Percentiles rank a stretch among this genome's conserved stretches.
These are phyloP conservation scores for Dyspetes luteomarginatus DNA, from an alignment of 2,888 invertebrate genomes.

Conservation along the genomic window DNA sequence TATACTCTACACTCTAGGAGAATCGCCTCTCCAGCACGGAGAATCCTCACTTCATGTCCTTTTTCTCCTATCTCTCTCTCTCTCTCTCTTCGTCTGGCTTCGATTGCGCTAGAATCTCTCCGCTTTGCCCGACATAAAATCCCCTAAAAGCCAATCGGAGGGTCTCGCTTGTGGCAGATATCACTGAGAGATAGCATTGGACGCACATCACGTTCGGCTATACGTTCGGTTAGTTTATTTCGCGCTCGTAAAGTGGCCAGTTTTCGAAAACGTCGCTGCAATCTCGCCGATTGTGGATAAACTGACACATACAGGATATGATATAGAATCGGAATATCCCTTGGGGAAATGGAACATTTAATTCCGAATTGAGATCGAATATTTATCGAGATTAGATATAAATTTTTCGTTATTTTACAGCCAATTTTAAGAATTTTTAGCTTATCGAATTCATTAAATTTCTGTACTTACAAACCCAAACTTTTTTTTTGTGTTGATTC, in stretches of 20 bases:
- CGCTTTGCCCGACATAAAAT: constrained; percentile 27
- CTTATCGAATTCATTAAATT: too few relatives aligned
- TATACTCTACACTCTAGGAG: constrained; percentile 47
- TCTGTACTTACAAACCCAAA: too few relatives aligned
- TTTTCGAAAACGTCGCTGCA: constrained; percentile 29
- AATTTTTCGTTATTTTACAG: neutral
- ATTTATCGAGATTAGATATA: neutral
- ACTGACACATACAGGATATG: neutral
- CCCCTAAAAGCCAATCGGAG: constrained; percentile 40
- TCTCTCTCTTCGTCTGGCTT: neutral
- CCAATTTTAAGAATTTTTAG: neutral
- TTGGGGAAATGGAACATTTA: neutral
- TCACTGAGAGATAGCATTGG: constrained; percentile 45
- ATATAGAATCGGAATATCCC: neutral
- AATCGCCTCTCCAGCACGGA: constrained; percentile 15
- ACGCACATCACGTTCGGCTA: constrained; percentile 46
- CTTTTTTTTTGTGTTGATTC: too few relatives aligned
- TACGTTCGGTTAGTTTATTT: constrained; percentile 51
- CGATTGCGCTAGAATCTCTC: constrained; percentile 37
- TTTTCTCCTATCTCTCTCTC: neutral
- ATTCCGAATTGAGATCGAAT: neutral
- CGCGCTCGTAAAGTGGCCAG: constrained; percentile 46
- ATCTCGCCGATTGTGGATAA: constrained; percentile 6
- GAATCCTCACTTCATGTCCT: constrained; percentile 28
- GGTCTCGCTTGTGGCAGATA: constrained; percentile 14